Evolutionary conservation across 2,113 vertebrate genomes (phyloP).

Genomic region (Pyxicephalus adspersus): DNA sequence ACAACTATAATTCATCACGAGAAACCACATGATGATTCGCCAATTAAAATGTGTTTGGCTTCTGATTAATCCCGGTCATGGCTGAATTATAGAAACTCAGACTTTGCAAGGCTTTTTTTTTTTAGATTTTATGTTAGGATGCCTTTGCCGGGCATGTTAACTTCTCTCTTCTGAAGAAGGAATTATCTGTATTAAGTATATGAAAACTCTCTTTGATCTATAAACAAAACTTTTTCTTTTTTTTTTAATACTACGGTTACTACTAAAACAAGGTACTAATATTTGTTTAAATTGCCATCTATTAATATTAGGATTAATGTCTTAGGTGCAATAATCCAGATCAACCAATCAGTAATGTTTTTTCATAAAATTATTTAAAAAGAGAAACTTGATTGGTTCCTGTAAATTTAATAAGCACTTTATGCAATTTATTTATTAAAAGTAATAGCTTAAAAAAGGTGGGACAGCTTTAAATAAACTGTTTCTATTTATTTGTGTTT

Average conservation of each 20-base stretch:
- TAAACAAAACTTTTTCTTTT: background rate
- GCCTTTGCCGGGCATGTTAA: background rate
- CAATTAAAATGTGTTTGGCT: slow-evolving; percentile 40
- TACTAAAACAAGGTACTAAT: background rate
- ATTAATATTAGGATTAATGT: too few species aligned
- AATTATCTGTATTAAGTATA: background rate
- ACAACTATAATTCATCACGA: slow-evolving; percentile 24
- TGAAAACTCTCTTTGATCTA: background rate
- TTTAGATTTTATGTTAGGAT: background rate
- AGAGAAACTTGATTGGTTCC: too few species aligned
- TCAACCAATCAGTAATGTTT: too few species aligned
- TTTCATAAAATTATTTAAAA: too few species aligned
- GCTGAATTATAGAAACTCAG: slow-evolving; percentile 10
- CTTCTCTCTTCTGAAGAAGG: background rate
- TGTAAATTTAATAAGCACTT: too few species aligned
- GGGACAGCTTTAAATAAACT: too few species aligned
- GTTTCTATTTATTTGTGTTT: too few species aligned
- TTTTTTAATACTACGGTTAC: background rate
- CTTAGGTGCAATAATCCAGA: too few species aligned
- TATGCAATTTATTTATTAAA: too few species aligned
- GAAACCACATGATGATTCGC: slow-evolving; percentile 41
- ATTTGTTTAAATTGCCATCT: background rate
- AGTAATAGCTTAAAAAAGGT: too few species aligned
- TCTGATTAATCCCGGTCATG: slow-evolving; percentile 36
- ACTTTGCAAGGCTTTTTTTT: background rate